phyloP scores from a whole-genome alignment of 2,797 vertebrate genomes.

The Menidia menidia region DNA sequence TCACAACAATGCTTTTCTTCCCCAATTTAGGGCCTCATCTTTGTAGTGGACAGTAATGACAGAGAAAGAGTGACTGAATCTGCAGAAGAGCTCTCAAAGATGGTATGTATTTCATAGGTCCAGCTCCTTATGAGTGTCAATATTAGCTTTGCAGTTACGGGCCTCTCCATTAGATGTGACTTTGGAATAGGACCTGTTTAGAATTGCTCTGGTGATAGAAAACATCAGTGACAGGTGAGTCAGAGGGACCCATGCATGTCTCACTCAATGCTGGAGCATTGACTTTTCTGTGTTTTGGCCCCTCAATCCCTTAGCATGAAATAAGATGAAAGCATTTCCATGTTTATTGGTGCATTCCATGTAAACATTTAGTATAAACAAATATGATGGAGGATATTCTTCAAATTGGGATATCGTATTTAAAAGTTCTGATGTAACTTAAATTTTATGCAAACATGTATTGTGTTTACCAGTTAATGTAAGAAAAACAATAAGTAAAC shows the following conservation, averaged over 20 bases:
- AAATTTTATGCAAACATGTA: no score
- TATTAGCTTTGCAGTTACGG: no score
- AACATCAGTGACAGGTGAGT: no score
- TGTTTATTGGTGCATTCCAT: neutral
- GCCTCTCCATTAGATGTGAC: no score
- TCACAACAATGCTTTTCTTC: neutral
- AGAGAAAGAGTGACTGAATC: conserved; percentile 89
- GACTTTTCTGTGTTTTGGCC: neutral
- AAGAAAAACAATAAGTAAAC: no score
- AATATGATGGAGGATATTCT: no score
- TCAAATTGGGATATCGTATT: no score
- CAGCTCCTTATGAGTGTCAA: neutral
- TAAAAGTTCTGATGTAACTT: no score
- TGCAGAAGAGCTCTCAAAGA: conserved; percentile 90
- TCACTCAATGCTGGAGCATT: neutral
- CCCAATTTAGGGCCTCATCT: conserved; percentile 88
- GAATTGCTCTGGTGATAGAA: no score
- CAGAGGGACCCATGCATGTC: no score
- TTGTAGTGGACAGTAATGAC: conserved; percentile 95
- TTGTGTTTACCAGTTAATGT: no score
- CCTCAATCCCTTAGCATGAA: neutral
- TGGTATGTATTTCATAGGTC: conserved; percentile 80
- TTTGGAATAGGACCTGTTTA: no score
- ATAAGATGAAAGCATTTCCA: neutral
- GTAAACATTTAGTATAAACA: neutral